Conservation (phyloP, 2,113 vertebrate genomes). For the Suricata suricatta region DNA sequence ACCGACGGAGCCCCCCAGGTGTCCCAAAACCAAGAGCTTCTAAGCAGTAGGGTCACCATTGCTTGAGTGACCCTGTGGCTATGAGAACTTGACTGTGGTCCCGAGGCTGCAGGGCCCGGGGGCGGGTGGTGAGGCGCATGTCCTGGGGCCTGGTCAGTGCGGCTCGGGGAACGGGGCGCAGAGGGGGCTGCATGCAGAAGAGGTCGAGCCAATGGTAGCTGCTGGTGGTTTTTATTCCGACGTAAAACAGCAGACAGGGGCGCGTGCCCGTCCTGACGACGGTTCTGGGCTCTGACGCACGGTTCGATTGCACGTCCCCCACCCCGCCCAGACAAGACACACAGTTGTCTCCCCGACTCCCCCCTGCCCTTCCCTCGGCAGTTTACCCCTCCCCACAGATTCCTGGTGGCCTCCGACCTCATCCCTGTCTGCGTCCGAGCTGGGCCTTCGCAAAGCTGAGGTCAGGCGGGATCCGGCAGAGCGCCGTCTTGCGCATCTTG, state of each 20-base stretch:
- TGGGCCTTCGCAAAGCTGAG: not conserved
- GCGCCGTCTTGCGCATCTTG: too few species aligned
- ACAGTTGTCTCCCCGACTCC: too few species aligned
- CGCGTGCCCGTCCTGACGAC: too few species aligned
- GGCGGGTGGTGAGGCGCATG: not conserved
- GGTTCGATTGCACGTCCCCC: not conserved
- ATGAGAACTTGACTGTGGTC: not conserved
- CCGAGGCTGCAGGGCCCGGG: not conserved
- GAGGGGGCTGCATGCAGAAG: fast-evolving
- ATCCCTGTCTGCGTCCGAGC: not conserved
- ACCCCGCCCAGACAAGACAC: too few species aligned
- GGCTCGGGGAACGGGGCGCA: not conserved
- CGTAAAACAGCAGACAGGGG: not conserved
- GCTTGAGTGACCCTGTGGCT: not conserved
- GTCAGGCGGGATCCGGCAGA: not conserved
- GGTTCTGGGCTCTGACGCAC: not conserved
- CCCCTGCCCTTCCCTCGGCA: not conserved
- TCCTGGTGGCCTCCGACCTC: not conserved
- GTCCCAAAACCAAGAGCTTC: not conserved
- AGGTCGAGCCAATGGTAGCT: not conserved
- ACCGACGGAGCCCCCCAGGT: too few species aligned
- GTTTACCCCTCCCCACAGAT: not conserved
- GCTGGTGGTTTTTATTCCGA: not conserved
- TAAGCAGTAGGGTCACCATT: not conserved
- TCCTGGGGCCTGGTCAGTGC: not conserved